A percentile compares a stretch with the other conserved stretches of the same genome.
Conservation (phyloP, 2,113 vertebrate genomes). For the Mobula hypostoma region DNA sequence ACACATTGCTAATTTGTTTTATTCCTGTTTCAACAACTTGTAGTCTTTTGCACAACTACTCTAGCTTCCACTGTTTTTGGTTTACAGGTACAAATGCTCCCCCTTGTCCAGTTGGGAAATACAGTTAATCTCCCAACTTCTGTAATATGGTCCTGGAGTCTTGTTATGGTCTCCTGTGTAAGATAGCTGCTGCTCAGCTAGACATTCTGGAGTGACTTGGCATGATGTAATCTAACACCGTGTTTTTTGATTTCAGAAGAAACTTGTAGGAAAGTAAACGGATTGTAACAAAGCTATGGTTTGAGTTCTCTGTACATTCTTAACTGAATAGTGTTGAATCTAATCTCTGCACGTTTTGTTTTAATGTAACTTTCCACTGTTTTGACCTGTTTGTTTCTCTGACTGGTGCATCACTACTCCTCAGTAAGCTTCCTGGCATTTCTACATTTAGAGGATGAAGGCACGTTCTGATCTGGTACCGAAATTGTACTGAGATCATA, state of each 20-base stretch:
- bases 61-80: constrained; percentile 21
- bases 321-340: background rate
- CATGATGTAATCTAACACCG: constrained; percentile 7
- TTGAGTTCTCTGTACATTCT: background rate
- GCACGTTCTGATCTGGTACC: background rate
- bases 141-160: constrained; percentile 17
- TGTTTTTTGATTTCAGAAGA: constrained; percentile 16
- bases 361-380: constrained; percentile 6
- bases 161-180: background rate
- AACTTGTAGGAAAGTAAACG: background rate
- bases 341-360: background rate
- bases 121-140: background rate
- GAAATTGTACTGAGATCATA: background rate
- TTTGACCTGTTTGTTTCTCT: background rate
- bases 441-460: background rate
- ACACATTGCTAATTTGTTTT: background rate
- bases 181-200: background rate
- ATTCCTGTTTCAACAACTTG: background rate
- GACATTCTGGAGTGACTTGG: constrained; percentile 1
- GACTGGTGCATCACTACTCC: too few species aligned
- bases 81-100: constrained; percentile 7
- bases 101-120: constrained; percentile 11
- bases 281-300: background rate
- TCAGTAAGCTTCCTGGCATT: background rate
- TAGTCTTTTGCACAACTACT: background rate